Base-by-base conservation (phyloP, 2,888 invertebrate species). In the Perdita meconis region DNA sequence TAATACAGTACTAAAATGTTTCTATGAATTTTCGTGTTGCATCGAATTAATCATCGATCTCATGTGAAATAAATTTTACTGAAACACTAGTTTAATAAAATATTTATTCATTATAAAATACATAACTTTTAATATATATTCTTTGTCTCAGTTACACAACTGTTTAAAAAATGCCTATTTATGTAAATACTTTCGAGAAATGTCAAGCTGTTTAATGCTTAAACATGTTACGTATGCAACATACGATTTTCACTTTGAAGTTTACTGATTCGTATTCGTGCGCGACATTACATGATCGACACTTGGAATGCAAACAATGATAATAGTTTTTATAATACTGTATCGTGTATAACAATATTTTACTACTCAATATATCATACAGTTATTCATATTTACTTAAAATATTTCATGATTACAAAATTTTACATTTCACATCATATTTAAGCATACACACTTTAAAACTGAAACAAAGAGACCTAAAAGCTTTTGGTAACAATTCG, bases 31-130 rank as follows among this genome's bases (percentile, higher is more conserved):
- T n/a, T n/a, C n/a, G n/a, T 63, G 10, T 44, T 44, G 44, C 19
- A 44, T 44, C 16, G 2, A 42, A 8, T 42, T 16, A 8, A 16
- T 16, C 19, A 44, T 44, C 44, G 44, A 44, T 16, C 16, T n/a
- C 6, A 30, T 30, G 30, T 4, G 51, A 53, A 70, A 67, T 78
- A 76, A 76, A 76, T 65, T 60, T 67, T n/a, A 53, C 40, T 47
- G 47, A 64, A 64, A 50, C 40, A 38, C 13, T 50, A 19, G 53
- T 47, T 69, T 66, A 53, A 30, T 74, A 53, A 78, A 60, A 53
- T 67, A 70, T 80, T 74, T 78, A 80, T 78, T 78, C 26, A 30
- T 50, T 44, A 51, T 40, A 60, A 66, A 70, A 69, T 53, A 38
- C 57, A 47, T 50, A 55, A 26, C 38, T 66, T 66, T 19, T 16